A percentile compares a stretch with the other conserved stretches of the same genome.
phyloP scores from a whole-genome alignment of 1,140 invertebrate genomes.

The Marisa cornuarietis region DNA sequence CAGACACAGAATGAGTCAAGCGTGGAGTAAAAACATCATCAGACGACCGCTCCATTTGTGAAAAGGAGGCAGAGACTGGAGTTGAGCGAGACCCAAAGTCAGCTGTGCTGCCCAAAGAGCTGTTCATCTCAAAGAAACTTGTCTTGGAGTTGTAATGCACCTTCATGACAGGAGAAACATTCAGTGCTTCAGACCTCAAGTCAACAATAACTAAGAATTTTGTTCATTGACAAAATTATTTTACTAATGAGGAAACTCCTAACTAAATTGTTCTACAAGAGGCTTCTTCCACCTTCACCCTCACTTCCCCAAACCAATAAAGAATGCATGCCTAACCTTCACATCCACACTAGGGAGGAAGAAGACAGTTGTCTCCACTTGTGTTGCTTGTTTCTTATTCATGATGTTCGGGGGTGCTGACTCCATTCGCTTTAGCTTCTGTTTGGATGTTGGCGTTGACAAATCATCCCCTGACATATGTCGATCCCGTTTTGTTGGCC shows the following conservation, averaged over 20 bases:
- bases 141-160: slow-evolving; percentile 64
- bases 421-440: slow-evolving; percentile 46
- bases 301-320: no score
- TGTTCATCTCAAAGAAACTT: slow-evolving; percentile 17
- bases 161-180: slow-evolving; percentile 29
- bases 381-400: slow-evolving; percentile 36
- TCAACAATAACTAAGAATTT: no score
- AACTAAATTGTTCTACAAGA: no score
- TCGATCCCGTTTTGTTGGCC: slow-evolving; percentile 35
- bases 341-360: slow-evolving; percentile 94
- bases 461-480: slow-evolving; percentile 12
- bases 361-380: slow-evolving; percentile 81
- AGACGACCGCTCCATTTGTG: neutral
- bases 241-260: no score
- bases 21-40: slow-evolving; percentile 14
- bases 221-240: no score
- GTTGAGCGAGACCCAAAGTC: neutral
- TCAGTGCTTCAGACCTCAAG: no score
- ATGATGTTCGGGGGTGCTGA: slow-evolving; percentile 23
- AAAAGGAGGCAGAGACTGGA: neutral
- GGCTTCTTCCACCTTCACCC: slow-evolving; percentile 6
- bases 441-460: slow-evolving; percentile 28
- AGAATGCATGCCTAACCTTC: slow-evolving; percentile 72
- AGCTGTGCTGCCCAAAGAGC: neutral
- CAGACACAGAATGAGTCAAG: neutral